Evolutionary conservation across 2,113 vertebrate genomes (phyloP).

Genomic region (Physeter macrocephalus): DNA sequence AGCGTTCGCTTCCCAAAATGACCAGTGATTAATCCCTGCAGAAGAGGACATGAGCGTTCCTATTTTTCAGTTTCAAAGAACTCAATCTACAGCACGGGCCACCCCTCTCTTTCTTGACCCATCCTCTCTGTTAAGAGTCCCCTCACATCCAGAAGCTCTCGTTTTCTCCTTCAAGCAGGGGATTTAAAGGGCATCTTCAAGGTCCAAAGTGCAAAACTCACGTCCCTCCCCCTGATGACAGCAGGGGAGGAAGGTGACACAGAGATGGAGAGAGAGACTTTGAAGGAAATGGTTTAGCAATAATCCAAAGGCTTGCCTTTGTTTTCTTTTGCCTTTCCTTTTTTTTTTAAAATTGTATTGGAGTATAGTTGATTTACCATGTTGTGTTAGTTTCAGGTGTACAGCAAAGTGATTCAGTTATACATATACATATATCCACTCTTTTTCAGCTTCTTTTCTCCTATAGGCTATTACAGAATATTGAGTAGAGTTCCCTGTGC

Average conservation of each 20-base stretch:
- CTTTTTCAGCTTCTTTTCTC: neutral
- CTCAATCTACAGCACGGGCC: fast-evolving
- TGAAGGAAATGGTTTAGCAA: neutral
- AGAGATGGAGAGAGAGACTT: neutral
- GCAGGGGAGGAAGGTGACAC: neutral
- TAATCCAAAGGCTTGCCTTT: neutral
- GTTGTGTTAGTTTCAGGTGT: neutral
- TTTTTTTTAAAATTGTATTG: no score
- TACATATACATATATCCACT: no score
- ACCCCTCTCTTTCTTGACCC: neutral
- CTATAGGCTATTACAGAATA: neutral
- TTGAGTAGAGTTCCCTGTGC: neutral
- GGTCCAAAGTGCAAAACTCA: neutral
- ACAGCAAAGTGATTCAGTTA: neutral
- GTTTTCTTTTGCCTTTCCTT: neutral
- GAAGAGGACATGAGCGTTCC: neutral
- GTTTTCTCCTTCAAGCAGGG: neutral
- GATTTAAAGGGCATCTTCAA: neutral
- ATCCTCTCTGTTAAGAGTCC: neutral
- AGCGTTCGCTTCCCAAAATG: constrained; percentile 66
- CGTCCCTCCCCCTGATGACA: neutral
- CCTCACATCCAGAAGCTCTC: neutral
- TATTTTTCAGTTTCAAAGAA: neutral
- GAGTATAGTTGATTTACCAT: fast-evolving
- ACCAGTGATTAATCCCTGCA: constrained; percentile 47